Percentiles rank a stretch among this genome's conserved stretches.
phyloP scores from a whole-genome alignment of 2,888 invertebrate genomes.

The Coecobrya sp. region DNA sequence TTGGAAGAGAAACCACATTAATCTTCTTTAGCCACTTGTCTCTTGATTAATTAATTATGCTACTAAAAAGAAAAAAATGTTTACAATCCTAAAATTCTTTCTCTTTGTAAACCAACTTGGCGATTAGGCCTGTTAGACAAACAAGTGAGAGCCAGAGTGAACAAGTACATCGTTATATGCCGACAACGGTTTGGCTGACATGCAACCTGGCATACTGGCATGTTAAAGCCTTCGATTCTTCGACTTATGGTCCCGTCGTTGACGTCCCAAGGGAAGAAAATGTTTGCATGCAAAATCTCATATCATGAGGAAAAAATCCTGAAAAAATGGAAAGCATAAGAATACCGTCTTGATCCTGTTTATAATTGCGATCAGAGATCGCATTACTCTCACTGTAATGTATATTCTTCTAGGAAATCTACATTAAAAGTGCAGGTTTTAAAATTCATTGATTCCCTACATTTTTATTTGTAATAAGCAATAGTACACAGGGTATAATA shows the following conservation, averaged over 20 bases:
- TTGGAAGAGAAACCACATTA: conserved; percentile 63
- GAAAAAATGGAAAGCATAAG: background rate
- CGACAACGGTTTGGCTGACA: conserved; percentile 22
- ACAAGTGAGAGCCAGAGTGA: conserved; percentile 54
- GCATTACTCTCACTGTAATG: background rate
- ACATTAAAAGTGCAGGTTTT: background rate
- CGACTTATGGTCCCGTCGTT: background rate
- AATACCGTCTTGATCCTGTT: background rate
- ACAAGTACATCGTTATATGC: conserved; percentile 14
- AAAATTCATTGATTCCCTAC: background rate
- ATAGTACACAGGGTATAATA: background rate
- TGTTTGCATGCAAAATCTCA: background rate
- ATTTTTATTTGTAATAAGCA: background rate
- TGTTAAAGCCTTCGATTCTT: conserved; percentile 10
- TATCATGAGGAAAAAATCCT: background rate
- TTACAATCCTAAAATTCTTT: conserved; percentile 75
- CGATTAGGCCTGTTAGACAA: conserved; percentile 52
- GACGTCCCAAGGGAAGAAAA: conserved; percentile 51
- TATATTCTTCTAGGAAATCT: background rate
- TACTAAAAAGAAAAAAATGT: no score
- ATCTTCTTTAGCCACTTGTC: conserved; percentile 74
- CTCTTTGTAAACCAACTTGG: conserved; percentile 69
- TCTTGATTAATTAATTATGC: conserved; percentile 79
- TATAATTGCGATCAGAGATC: background rate
- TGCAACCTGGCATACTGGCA: background rate